Base-by-base conservation (phyloP, 2,113 vertebrate genomes). In the Anthoscopus minutus region DNA sequence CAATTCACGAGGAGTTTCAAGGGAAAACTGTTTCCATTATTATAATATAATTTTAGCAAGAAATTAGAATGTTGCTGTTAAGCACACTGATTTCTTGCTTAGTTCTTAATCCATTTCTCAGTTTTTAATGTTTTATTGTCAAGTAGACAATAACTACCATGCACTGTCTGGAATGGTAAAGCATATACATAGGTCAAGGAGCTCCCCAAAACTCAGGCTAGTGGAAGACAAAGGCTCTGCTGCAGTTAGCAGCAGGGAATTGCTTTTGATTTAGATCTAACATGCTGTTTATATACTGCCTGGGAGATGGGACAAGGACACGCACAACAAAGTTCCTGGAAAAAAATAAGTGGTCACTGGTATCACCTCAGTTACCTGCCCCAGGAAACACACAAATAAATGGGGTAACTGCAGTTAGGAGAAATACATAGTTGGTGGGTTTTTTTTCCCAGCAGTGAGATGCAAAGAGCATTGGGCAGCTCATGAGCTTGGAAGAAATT, bases 191-290 rank as follows among this genome's bases (percentile, higher is more conserved):
- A 89, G 89, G 84, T 92, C 84, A 91, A 89, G 87, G 62, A 91
- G 66, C 62, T 89, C 74, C 84, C 89, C 79, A 69, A 95, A 97
- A 96, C 62, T 77, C 78, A 70, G 12, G 42, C 45, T 91, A 89
- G 77, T 2, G 21, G 82, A 85, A 80, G 79, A 95, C 81, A 95
- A 95, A 82, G 74, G 47, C 62, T 74, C 60, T 1, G 5, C 86
- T 88, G 86, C 86, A 84, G 86, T 70, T 73, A 92, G 53, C 94
- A 93, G 95, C 83, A 78, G 77, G 65, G 83, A 95, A 81, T 64
- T 77, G 72, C 81, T 92, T 93, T 81, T 88, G 51, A 71, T 88
- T 95, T 89, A 69, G 56, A 81, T 69, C 42, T 42, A 73, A 76
- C 57, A 42, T 7, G 51, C 54, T 90, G 54, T 45, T 89, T 73